Conservation (phyloP, 2,888 invertebrate species). For the Lasioglossum malachurum region DNA sequence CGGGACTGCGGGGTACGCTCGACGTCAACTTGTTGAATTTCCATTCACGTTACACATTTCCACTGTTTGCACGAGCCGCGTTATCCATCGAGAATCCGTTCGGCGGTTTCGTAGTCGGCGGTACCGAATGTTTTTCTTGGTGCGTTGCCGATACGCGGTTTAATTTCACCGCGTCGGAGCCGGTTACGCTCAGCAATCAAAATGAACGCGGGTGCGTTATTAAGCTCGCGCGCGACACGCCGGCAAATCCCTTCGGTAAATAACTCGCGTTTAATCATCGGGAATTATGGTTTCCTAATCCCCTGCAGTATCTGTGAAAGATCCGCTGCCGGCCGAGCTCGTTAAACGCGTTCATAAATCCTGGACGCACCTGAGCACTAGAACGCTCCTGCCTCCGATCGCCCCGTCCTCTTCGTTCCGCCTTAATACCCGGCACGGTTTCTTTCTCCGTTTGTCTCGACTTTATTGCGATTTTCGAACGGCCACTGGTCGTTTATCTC, state of each 20-base stretch:
- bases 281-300: constrained; percentile 69
- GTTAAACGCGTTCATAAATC: constrained; percentile 58
- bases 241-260: constrained; percentile 41
- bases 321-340: constrained; percentile 37
- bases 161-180: constrained; percentile 39
- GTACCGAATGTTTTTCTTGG: constrained; percentile 35
- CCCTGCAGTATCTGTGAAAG: constrained; percentile 51
- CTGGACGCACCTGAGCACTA: constrained; percentile 42
- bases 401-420: constrained; percentile 17
- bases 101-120: constrained; percentile 1
- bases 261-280: constrained; percentile 58
- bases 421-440: constrained; percentile 12
- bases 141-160: neutral
- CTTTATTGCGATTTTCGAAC: constrained; percentile 11
- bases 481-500: neutral
- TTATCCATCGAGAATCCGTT: constrained; percentile 8
- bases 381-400: constrained; percentile 19
- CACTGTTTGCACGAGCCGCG: constrained; percentile 19
- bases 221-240: constrained; percentile 28
- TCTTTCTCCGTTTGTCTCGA: neutral
- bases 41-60: neutral
- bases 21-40: constrained; percentile 21
- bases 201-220: constrained; percentile 33
- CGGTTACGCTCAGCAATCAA: constrained; percentile 37
- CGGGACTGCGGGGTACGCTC: neutral